Base-by-base conservation (phyloP, 2,113 vertebrate genomes). In the Nibea albiflora region DNA sequence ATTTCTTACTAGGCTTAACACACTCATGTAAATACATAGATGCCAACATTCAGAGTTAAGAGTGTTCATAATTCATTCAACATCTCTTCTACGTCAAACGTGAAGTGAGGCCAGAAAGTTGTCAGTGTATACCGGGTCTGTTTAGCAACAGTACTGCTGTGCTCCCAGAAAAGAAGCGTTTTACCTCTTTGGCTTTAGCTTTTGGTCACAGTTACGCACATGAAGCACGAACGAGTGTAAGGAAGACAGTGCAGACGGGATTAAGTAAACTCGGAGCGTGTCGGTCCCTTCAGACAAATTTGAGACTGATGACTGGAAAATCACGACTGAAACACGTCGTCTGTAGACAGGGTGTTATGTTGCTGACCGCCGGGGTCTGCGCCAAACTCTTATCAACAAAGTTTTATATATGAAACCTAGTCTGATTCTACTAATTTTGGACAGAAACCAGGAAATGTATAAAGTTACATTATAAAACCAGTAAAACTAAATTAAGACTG, bases 371-470 rank as follows among this genome's bases (percentile, higher is more conserved):
- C 44, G 17, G 19, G 62, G 64, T 53, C 26, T 20, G 3, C 4
- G 69, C 81, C 79, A 89, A 73, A 71, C 28, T 65, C 52, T 54
- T 56, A 83, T 86, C 78, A 86, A 78, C 81, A 83, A 83, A 81
- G 79, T 73, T 71, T 86, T 72, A 50, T 58, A 73, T 78, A 46
- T 73, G 64, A 80, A 86, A 85, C 63, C 58, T 19, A 35, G 65
- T 69, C 61, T 71, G 26, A 81, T 84, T 89, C 63, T 11, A 39
- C 72, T 83, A 76, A 79, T 82, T 76, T 63, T 69, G 75, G 73
- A 83, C 46, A 49, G 17, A 87, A 80, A 85, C 75, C 71, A 81
- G 69, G 66, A 76, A 87, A 73, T 75, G 17, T 79, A 62, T 89
- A 24, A 71, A 77, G 76, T 75, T 83, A 61, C 75, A 63, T 35